Percentiles rank a stretch among this genome's conserved stretches.
Evolutionary conservation across 1,140 invertebrate species (phyloP).

Genomic region (Euwallacea similis): DNA sequence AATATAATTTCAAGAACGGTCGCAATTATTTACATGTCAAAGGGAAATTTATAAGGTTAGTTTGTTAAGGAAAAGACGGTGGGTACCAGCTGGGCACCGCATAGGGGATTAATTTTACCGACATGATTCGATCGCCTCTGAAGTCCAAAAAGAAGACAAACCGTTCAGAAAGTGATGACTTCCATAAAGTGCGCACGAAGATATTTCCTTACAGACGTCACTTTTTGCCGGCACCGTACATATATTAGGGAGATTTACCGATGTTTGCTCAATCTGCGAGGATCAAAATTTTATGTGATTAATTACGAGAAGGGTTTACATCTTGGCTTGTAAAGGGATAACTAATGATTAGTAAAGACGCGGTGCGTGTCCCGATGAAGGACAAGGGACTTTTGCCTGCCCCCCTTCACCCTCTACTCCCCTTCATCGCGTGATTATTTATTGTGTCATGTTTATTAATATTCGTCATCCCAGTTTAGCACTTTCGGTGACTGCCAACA

Average conservation of each 20-base stretch:
- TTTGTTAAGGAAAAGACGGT: slow-evolving; percentile 23
- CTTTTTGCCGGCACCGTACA: slow-evolving; percentile 24
- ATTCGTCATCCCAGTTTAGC: slow-evolving; percentile 6
- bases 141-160: slow-evolving; percentile 4
- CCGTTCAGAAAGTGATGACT: neutral
- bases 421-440: slow-evolving; percentile 20
- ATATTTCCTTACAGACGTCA: slow-evolving; percentile 7
- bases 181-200: neutral
- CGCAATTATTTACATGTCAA: slow-evolving; percentile 37
- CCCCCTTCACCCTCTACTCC: slow-evolving; percentile 13
- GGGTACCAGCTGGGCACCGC: slow-evolving; percentile 18
- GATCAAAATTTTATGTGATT: slow-evolving; percentile 39
- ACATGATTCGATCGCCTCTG: neutral
- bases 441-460: slow-evolving; percentile 32
- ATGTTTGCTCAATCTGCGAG: slow-evolving; percentile 38
- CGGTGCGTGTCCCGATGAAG: slow-evolving; percentile 38
- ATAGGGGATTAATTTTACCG: slow-evolving; percentile 23
- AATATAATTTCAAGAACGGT: slow-evolving; percentile 35
- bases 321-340: slow-evolving; percentile 41
- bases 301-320: slow-evolving; percentile 41
- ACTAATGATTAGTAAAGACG: slow-evolving; percentile 42
- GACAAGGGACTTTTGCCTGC: slow-evolving; percentile 32
- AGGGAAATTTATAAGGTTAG: slow-evolving; percentile 32
- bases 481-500: no score
- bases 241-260: slow-evolving; percentile 40